Percentiles rank a stretch among this genome's conserved stretches.
These are phyloP conservation scores for Dynastes hyllus DNA, from an alignment of 2,888 invertebrate genomes.

Conservation along the genomic window DNA sequence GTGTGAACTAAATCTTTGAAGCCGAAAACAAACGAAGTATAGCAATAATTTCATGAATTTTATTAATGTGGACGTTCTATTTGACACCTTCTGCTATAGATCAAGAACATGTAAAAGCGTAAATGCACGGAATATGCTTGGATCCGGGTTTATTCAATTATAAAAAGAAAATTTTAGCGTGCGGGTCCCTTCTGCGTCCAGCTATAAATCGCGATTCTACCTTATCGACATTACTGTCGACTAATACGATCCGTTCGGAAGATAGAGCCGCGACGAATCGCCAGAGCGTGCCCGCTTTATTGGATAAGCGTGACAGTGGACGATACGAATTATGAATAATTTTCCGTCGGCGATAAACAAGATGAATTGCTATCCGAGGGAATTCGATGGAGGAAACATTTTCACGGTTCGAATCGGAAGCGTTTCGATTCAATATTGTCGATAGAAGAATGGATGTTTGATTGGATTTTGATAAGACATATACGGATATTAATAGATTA, in stretches of 20 bases:
- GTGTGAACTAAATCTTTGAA: no score
- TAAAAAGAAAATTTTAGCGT: neutral
- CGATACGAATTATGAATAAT: conserved; percentile 42
- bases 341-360: conserved; percentile 22
- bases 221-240: conserved; percentile 40
- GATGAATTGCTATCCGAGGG: conserved; percentile 6
- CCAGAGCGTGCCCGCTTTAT: conserved; percentile 25
- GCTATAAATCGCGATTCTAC: conserved; percentile 34
- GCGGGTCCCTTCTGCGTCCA: neutral
- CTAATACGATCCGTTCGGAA: conserved; percentile 23
- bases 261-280: conserved; percentile 36
- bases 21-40: no score
- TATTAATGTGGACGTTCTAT: no score
- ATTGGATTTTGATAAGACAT: conserved; percentile 6
- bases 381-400: neutral
- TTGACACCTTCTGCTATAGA: no score
- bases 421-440: conserved; percentile 10
- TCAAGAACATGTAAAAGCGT: no score
- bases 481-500: no score
- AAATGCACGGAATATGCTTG: no score
- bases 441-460: neutral
- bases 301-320: conserved; percentile 31
- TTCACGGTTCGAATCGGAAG: neutral
- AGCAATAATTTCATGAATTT: no score
- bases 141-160: neutral